Base-by-base conservation (phyloP, 2,888 invertebrate genomes). In the Latrodectus elegans region DNA sequence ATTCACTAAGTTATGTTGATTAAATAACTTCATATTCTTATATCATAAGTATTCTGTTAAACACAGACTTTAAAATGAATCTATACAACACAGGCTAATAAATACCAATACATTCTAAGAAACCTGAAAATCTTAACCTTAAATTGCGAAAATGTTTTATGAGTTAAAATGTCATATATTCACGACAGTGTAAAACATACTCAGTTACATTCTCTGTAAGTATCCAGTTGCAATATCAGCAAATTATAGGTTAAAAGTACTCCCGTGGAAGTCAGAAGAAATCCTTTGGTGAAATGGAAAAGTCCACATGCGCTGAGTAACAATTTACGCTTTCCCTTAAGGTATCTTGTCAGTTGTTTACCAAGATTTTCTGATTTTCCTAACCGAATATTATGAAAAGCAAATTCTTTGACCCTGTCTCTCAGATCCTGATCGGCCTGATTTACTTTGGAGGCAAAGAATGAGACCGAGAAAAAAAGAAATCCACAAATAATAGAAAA, bases 241-340 rank as follows among this genome's bases (percentile, higher is more conserved):
- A 75, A n/a, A 26, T 75, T 75, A 64, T 52, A 75, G 12, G 75
- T 52, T 8, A 75, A 38, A 11, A 75, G 49, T 53, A 38, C 60
- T 10, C 64, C 64, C 8, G n/a, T 4, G 8, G 49, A 75, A n/a
- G 55, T 64, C 9, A 75, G n/a, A 2, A 75, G 64, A 17, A 75
- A 75, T 38, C 38, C 38, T 10, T 15, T 75, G 11, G 64, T 64
- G 8, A 75, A 75, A 22, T 1, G 14, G n/a, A 75, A 75, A n/a
- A 75, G n/a, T 55, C 64, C 64, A 60, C 64, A 75, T 9, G 60
- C 75, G n/a, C 64, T 75, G 14, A 75, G 52, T 14, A 75, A 38
- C 14, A 75, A n/a, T 11, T 14, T 9, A n/a, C 6, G 12, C 17
- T 75, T 75, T 10, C 60, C 22, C 14, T 64, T 15, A 8, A 75